Conservation (phyloP, 1,140 invertebrate genomes). For the Drosophila pandora region DNA sequence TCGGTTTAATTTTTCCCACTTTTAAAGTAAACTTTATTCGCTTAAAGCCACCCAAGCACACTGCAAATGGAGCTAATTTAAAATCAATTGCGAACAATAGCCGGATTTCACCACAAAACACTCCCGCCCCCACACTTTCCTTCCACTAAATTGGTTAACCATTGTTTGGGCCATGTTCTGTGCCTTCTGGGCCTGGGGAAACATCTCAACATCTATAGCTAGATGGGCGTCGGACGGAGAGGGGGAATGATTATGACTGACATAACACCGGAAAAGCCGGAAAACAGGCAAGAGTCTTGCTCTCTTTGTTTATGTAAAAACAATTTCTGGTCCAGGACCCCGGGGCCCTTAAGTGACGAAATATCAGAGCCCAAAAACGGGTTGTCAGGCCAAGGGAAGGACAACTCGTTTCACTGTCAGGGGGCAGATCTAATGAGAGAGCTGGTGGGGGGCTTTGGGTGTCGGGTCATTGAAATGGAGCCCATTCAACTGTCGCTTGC, state of each 20-base stretch:
- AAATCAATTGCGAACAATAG: constrained; percentile 49
- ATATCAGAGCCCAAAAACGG: constrained; percentile 42
- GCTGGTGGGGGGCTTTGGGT: constrained; percentile 13
- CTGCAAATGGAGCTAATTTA: constrained; percentile 49
- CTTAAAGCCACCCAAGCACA: constrained; percentile 9
- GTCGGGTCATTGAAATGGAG: constrained; percentile 57
- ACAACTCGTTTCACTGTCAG: constrained; percentile 22
- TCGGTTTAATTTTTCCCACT: neutral
- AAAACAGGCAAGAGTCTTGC: constrained; percentile 17
- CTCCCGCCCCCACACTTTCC: constrained; percentile 43
- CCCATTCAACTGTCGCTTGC: constrained; percentile 64
- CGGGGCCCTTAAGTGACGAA: constrained; percentile 38
- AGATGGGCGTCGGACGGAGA: constrained; percentile 9
- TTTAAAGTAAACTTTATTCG: constrained; percentile 14
- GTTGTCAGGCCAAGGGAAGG: constrained; percentile 42
- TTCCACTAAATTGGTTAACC: constrained; percentile 55
- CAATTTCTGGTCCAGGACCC: constrained; percentile 24
- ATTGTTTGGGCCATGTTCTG: constrained; percentile 47
- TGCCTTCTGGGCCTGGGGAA: constrained; percentile 24
- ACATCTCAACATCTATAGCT: constrained; percentile 29
- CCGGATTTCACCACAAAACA: constrained; percentile 35
- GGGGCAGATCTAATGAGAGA: constrained; percentile 58
- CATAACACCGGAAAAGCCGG: constrained; percentile 43
- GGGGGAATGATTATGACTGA: constrained; percentile 44
- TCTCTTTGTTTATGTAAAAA: constrained; percentile 42